phyloP scores from a whole-genome alignment of 1,140 invertebrate species.

The Panulirus ornatus region DNA sequence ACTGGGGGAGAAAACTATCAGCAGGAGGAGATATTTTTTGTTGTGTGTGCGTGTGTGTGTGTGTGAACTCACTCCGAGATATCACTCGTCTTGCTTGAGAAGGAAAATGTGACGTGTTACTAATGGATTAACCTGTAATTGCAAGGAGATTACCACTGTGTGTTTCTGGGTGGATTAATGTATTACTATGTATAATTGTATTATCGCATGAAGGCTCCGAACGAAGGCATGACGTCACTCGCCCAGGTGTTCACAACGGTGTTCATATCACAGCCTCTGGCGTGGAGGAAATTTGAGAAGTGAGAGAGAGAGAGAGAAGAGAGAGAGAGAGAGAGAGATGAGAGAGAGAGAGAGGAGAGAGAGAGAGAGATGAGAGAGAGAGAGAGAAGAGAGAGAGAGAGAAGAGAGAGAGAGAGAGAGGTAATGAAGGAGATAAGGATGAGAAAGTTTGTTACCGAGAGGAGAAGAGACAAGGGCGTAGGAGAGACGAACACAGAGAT shows the following conservation, averaged over 20 bases:
- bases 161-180: too few species aligned
- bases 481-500: background rate
- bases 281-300: background rate
- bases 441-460: background rate
- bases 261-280: too few species aligned
- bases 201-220: too few species aligned
- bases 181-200: too few species aligned
- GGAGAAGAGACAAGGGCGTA: background rate
- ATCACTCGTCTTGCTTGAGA: background rate
- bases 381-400: background rate
- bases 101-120: background rate
- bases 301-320: background rate
- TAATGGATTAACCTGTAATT: too few species aligned
- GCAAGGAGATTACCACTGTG: too few species aligned
- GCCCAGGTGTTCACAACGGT: too few species aligned
- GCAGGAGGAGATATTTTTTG: background rate
- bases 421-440: background rate
- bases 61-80: constrained; percentile 1
- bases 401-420: background rate
- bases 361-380: background rate
- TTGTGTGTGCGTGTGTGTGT: background rate
- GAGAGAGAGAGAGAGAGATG: background rate
- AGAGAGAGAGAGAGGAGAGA: too few species aligned
- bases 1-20: constrained; percentile 25
- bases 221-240: too few species aligned